phyloP scores from a whole-genome alignment of 2,113 vertebrate genomes.

The human (Homo sapiens) region DNA sequence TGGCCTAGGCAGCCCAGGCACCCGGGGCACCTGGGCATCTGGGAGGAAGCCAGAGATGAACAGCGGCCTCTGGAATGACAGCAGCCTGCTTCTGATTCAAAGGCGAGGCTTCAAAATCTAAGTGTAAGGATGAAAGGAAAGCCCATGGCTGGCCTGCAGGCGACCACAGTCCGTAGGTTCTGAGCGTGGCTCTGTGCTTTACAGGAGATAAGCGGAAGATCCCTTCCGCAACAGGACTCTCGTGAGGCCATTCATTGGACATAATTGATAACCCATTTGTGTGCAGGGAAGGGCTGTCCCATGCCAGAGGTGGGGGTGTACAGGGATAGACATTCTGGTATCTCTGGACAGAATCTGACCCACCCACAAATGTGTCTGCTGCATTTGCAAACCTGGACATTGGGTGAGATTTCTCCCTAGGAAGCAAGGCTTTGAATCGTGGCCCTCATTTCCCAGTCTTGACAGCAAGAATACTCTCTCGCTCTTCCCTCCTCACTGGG shows the following conservation, averaged over 20 bases:
- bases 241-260: background rate
- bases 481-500: background rate
- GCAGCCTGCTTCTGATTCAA: background rate
- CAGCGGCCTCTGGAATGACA: background rate
- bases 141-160: background rate
- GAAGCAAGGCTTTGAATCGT: background rate
- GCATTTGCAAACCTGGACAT: background rate
- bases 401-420: background rate
- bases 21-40: background rate
- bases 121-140: background rate
- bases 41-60: background rate
- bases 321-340: background rate
- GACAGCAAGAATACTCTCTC: background rate
- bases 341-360: background rate
- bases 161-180: background rate
- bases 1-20: no score
- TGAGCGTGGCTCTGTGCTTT: background rate
- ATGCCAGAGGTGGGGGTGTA: no score
- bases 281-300: background rate
- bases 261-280: rapidly evolving
- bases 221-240: background rate
- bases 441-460: background rate
- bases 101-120: background rate
- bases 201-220: background rate
- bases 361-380: background rate